phyloP scores from a whole-genome alignment of 1,140 invertebrate species.

The Drosophila pallidifrons region DNA sequence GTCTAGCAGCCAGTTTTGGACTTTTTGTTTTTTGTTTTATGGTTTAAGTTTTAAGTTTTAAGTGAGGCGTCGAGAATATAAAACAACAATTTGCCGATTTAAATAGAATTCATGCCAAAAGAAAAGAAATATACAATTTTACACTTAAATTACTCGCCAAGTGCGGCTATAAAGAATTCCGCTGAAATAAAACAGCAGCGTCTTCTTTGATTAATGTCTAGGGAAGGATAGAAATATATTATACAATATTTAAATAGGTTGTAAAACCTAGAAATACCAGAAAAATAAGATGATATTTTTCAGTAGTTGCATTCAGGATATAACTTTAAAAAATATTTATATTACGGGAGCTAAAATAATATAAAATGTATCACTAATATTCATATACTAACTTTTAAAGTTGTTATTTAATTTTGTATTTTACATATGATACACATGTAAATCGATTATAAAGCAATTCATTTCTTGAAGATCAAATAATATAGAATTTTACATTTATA shows the following conservation, averaged over 20 bases:
- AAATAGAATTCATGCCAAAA: conserved; percentile 20
- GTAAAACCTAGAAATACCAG: no score
- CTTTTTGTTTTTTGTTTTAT: conserved; percentile 77
- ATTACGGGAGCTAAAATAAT: no score
- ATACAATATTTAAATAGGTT: neutral
- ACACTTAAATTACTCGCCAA: neutral
- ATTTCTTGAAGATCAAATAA: no score
- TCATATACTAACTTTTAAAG: no score
- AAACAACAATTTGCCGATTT: conserved; percentile 22
- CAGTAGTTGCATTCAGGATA: no score
- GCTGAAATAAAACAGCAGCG: neutral
- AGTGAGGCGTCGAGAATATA: conserved; percentile 37
- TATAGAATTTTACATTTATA: no score
- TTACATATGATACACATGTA: no score
- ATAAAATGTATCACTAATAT: no score
- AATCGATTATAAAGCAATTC: no score
- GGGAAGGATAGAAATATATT: neutral
- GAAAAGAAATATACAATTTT: neutral
- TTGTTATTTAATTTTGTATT: no score
- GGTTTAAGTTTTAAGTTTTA: conserved; percentile 72
- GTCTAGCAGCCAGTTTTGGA: conserved; percentile 38
- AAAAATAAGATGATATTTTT: no score
- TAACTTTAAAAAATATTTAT: no score
- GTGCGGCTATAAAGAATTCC: neutral
- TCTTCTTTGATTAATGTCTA: neutral